A percentile compares a stretch with the other conserved stretches of the same genome.
These are phyloP conservation scores for Drosophila setosimentum DNA, from an alignment of 2,888 invertebrate genomes.

Conservation along the genomic window DNA sequence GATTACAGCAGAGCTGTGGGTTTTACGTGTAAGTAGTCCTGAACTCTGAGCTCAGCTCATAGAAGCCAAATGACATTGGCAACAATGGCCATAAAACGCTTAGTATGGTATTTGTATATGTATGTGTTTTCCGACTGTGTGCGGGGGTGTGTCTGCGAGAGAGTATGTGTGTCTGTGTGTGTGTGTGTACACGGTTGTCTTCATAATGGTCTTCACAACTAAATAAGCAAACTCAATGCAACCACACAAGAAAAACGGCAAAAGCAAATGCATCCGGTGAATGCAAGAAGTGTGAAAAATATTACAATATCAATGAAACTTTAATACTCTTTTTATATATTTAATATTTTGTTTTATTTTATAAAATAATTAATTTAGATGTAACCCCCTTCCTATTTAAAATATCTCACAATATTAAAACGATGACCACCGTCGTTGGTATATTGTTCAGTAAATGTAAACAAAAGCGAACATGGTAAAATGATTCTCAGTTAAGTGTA, in stretches of 20 bases:
- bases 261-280: conserved; percentile 43
- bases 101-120: conserved; percentile 24
- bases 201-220: conserved; percentile 71
- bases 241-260: conserved; percentile 33
- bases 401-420: neutral
- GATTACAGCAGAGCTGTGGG: conserved; percentile 37
- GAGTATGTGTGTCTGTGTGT: neutral
- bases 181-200: conserved; percentile 44
- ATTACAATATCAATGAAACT: conserved; percentile 30
- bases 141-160: neutral
- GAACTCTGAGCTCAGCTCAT: conserved; percentile 43
- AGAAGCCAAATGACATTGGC: conserved; percentile 10
- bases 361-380: neutral
- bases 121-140: conserved; percentile 16
- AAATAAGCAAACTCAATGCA: conserved; percentile 58
- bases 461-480: conserved; percentile 5
- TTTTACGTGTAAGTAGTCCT: conserved; percentile 15
- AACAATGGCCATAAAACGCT: conserved; percentile 66
- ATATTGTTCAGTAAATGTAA: conserved; percentile 10
- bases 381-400: too few species aligned
- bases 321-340: conserved; percentile 26
- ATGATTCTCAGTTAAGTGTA: conserved; percentile 47
- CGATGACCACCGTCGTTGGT: neutral
- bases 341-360: neutral
- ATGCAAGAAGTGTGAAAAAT: conserved; percentile 28